phyloP scores from a whole-genome alignment of 2,888 invertebrate species.

The Agonum fuliginosum region DNA sequence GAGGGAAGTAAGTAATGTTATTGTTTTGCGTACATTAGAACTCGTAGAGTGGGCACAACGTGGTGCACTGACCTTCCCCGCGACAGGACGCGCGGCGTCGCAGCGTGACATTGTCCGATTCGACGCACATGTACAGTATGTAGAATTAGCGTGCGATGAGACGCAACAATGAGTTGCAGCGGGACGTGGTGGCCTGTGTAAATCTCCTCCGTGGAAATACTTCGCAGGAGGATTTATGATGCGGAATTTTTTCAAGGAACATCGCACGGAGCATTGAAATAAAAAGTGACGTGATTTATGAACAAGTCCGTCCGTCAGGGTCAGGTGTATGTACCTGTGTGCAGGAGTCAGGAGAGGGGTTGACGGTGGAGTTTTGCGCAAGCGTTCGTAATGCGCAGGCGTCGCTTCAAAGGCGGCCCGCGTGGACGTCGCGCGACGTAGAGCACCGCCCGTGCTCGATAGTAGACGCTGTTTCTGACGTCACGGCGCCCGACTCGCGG shows the following conservation, averaged over 20 bases:
- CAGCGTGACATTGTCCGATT: background rate
- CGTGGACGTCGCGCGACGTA: slow-evolving; percentile 67
- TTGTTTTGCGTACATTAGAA: too few relatives aligned
- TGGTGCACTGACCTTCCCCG: slow-evolving; percentile 51
- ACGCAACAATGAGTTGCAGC: slow-evolving; percentile 47
- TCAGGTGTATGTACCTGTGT: slow-evolving; percentile 63
- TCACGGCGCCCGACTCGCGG: slow-evolving; percentile 66
- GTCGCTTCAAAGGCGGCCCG: slow-evolving; percentile 69
- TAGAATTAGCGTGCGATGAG: slow-evolving; percentile 35
- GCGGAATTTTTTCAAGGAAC: slow-evolving; percentile 52
- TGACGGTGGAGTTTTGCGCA: slow-evolving; percentile 65
- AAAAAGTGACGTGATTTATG: slow-evolving; percentile 65
- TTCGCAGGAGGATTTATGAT: slow-evolving; percentile 52
- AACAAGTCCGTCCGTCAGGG: slow-evolving; percentile 64
- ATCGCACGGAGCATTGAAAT: slow-evolving; percentile 56
- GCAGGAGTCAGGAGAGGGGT: slow-evolving; percentile 33
- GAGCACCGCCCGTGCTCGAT: slow-evolving; percentile 71
- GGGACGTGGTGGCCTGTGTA: slow-evolving; percentile 15
- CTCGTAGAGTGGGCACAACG: background rate
- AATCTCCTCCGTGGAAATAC: slow-evolving; percentile 52
- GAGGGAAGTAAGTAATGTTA: too few relatives aligned
- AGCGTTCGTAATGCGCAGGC: slow-evolving; percentile 68
- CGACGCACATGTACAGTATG: background rate
- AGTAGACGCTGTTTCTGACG: slow-evolving; percentile 72
- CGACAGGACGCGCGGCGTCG: background rate